Base-by-base conservation (phyloP, 1,140 invertebrate species). In the Episyrphus balteatus region DNA sequence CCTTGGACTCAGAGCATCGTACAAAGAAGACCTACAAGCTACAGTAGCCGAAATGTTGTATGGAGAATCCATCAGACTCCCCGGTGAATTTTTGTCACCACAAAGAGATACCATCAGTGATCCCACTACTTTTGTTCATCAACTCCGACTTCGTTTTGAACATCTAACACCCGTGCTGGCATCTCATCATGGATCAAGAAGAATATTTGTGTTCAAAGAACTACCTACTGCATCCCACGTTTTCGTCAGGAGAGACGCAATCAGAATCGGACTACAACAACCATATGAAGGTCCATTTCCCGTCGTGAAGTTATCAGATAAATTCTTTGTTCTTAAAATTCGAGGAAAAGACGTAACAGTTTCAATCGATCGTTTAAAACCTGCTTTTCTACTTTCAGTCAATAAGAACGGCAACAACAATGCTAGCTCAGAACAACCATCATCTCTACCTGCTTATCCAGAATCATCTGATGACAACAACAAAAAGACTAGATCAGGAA, bases 1-100 rank as follows among this genome's bases (percentile, higher is more conserved):
- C 0, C 47, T 73, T 0, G 71, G 70, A 3, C 50, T 71, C 0
- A 41, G 69, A 26, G 47, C 60, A 8, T 50, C 56, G 1, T 50
- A 49, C 19, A 67, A 69, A 62, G 21, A 26, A 13, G 66, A 71
- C 39, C 38, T 66, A 1, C 46, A 62, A 26, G 52, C 57, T 0
- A 64, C 63, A 1, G 36, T 57, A 32, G 57, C 61, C 3, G 54
- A 61, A 32, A 30, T 63, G 32, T 47, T 70, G 0, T 71, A 58
- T 43, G 69, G 69, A 1, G 53, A 51, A 14, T 40, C 57, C 0
- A 32, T 61, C 7, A 44, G 55, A 32, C 39, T 61, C 14, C 58
- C 58, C 19, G 55, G 55, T 2, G 51, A 60, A 33, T 59, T 62
- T 48, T 46, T 58, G 26, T 26, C 21, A 26, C 21, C 8, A 26